Evolutionary conservation across 2,888 invertebrate genomes (phyloP).

Genomic region (Hirtodrosophila alboralis): DNA sequence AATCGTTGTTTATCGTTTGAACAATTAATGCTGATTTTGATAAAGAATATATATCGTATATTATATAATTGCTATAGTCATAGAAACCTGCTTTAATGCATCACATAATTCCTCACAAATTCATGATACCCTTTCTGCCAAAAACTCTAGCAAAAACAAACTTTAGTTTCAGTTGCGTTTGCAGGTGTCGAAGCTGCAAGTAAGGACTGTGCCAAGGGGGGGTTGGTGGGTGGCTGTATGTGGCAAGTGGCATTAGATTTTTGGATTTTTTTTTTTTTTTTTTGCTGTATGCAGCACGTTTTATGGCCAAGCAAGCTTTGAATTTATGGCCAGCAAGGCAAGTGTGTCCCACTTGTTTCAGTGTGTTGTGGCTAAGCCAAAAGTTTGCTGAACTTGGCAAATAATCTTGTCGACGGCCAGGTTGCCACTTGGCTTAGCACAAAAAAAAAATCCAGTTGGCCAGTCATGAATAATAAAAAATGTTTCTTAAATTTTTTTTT

Average conservation of each 20-base stretch:
- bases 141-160: constrained; percentile 27
- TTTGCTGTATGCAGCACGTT: constrained; percentile 46
- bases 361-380: constrained; percentile 38
- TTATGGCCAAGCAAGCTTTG: constrained; percentile 52
- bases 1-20: too few relatives aligned
- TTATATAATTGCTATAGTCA: too few relatives aligned
- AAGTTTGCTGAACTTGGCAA: constrained; percentile 65
- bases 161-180: constrained; percentile 24
- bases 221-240: not conserved
- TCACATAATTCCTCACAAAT: too few relatives aligned
- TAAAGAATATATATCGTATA: too few relatives aligned
- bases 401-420: constrained; percentile 33
- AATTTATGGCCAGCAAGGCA: constrained; percentile 69
- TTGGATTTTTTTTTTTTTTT: too few relatives aligned
- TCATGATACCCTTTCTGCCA: too few relatives aligned
- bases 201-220: not conserved
- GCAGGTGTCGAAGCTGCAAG: constrained; percentile 40
- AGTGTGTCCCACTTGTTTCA: constrained; percentile 39
- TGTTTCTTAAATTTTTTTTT: too few relatives aligned
- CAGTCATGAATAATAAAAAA: too few relatives aligned
- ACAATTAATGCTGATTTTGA: too few relatives aligned
- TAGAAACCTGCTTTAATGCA: too few relatives aligned
- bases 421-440: constrained; percentile 36
- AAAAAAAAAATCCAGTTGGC: not conserved
- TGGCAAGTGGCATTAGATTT: constrained; percentile 24